Percentiles rank a stretch among this genome's conserved stretches.
Evolutionary conservation across 2,113 vertebrate genomes (phyloP).

Genomic region (Sardina pilchardus): DNA sequence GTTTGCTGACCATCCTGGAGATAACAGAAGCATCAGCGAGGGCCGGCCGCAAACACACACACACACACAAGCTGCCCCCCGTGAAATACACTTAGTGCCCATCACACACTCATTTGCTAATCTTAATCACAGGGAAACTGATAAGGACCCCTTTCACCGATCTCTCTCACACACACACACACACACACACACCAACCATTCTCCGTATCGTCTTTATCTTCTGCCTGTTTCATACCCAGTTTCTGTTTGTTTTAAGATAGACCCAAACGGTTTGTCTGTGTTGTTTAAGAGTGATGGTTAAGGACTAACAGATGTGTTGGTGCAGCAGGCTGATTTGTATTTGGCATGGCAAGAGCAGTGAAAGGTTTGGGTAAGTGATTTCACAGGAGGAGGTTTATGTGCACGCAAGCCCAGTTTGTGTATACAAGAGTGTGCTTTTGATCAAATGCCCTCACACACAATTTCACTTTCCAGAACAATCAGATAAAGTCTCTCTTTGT

Average conservation of each 20-base stretch:
- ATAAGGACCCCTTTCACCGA: neutral
- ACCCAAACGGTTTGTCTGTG: neutral
- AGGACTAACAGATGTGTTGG: neutral
- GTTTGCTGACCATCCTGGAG: neutral
- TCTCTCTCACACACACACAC: conserved; percentile 5
- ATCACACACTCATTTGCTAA: conserved; percentile 9
- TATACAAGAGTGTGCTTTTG: conserved; percentile 62
- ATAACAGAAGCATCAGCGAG: neutral
- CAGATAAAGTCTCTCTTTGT: neutral
- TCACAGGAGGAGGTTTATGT: neutral
- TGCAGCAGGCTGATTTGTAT: neutral
- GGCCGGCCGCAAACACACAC: neutral
- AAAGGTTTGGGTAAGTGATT: neutral
- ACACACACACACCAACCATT: conserved; percentile 23
- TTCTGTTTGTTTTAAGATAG: neutral
- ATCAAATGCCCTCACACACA: conserved; percentile 39
- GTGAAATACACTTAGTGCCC: neutral
- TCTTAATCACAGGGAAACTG: neutral
- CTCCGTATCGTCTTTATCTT: neutral
- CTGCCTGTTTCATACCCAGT: neutral
- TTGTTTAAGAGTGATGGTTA: neutral
- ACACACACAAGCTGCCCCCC: neutral
- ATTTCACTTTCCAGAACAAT: conserved; percentile 18
- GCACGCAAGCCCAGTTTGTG: neutral
- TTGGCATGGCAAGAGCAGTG: neutral